Evolutionary conservation across 1,140 invertebrate genomes (phyloP), one percentile per base, ranked within the genome.

Genomic region (Homarus americanus): DNA sequence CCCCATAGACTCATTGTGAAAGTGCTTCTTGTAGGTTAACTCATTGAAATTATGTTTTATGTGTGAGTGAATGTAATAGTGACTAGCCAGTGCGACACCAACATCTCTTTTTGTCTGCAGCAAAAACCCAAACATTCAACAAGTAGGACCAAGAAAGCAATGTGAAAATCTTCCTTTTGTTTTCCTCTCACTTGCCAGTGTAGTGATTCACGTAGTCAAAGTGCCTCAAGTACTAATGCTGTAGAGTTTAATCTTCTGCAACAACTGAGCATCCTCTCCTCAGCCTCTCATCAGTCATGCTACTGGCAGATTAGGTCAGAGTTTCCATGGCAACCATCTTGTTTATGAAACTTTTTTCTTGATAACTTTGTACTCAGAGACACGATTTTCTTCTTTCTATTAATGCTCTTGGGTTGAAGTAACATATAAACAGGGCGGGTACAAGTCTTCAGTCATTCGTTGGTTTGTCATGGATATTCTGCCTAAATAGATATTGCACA

Each of bases 11-110:
- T 90, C 73, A 72, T 88, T 66, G 88, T 84, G 72, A 90, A 90
- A 90, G 88, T 90, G 88, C 88, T 90, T 90, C 88, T 90, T 90
- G 88, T 90, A 90, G 88, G 80, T 83, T 90, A 90, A 58, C 88
- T 90, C 73, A 72, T 90, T 90, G 82, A 90, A 75, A 41, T 82
- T 49, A 82, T 82, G 80, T 83, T 90, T 88, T 90, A n/a, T 40
- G 80, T 90, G 88, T 90, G 87, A 89, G 53, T 90, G 87, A 83
- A 28, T 66, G 36, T 90, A 20, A 38, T 90, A 90, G 80, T 41
- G 15, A 82, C 28, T 90, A 90, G 88, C 34, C 88, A 83, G 80
- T 89, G 41, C 69, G 69, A 78, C 44, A 84, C 72, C 87, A 69
- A 72, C 10, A 73, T 44, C 78, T 89, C 40, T 41, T 69, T 41